phyloP scores from a whole-genome alignment of 1,140 invertebrate genomes.

The Cyclina sinensis region DNA sequence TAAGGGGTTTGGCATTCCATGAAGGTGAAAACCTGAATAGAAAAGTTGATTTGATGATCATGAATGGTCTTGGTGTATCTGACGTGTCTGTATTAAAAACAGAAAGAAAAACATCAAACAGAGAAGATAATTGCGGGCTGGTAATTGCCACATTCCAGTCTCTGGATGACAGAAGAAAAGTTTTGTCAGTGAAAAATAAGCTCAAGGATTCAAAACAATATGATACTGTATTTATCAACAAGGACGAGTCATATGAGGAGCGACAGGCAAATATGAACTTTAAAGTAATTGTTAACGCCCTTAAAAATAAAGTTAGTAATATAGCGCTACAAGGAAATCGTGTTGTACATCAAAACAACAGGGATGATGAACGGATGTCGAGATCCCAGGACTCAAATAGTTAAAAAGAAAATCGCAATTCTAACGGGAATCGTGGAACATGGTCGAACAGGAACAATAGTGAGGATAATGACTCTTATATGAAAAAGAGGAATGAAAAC shows the following conservation, averaged over 20 bases:
- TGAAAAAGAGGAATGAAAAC: too few species aligned
- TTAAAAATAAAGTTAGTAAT: too few species aligned
- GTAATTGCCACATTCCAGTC: background rate
- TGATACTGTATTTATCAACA: background rate
- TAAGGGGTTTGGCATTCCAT: background rate
- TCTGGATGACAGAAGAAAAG: background rate
- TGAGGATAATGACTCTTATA: too few species aligned
- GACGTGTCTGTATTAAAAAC: background rate
- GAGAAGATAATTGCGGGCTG: background rate
- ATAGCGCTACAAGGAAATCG: too few species aligned
- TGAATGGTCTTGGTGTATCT: background rate
- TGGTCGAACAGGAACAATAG: too few species aligned
- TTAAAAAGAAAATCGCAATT: too few species aligned
- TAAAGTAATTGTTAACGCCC: background rate
- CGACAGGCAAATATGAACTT: background rate
- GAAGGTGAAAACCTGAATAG: background rate
- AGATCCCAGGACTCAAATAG: too few species aligned
- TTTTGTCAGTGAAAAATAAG: background rate
- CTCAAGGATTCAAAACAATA: background rate
- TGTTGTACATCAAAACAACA: too few species aligned
- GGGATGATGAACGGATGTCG: too few species aligned
- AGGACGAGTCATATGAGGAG: background rate
- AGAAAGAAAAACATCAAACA: background rate
- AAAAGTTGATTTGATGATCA: background rate
- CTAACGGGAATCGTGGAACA: too few species aligned